Evolutionary conservation across 2,797 vertebrate genomes (phyloP).

Genomic region (Sparidentex hasta): DNA sequence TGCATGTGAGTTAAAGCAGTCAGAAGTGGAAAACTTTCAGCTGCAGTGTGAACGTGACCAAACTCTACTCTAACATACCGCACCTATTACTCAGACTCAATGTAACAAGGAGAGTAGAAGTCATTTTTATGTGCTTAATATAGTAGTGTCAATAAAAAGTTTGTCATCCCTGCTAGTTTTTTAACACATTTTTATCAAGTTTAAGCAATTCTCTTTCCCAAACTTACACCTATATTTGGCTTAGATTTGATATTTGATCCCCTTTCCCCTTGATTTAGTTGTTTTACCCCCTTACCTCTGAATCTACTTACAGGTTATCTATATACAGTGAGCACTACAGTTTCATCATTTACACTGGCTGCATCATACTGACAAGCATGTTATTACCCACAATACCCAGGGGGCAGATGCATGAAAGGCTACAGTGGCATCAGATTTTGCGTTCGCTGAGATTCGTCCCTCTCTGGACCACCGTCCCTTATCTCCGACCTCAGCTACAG

Average conservation of each 20-base stretch:
- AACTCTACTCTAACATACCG: not conserved
- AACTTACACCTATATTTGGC: not conserved
- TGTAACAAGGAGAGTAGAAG: not conserved
- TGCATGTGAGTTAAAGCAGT: not conserved
- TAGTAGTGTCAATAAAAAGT: not conserved
- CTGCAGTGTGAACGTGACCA: constrained; percentile 55
- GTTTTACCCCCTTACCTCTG: too few species aligned
- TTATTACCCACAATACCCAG: constrained; percentile 74
- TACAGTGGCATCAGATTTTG: constrained; percentile 64
- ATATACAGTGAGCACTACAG: not conserved
- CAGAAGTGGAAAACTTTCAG: constrained; percentile 20
- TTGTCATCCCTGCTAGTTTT: not conserved
- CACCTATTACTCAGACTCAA: not conserved
- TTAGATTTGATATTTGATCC: constrained; percentile 6
- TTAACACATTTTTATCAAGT: not conserved
- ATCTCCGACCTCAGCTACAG: constrained; percentile 3
- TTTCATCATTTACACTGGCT: constrained; percentile 63
- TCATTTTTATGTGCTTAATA: not conserved
- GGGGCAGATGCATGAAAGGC: constrained; percentile 47
- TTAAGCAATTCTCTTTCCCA: not conserved
- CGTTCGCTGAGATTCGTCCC: constrained; percentile 8
- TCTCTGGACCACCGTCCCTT: not conserved
- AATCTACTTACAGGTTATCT: too few species aligned
- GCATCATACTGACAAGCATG: constrained; percentile 86
- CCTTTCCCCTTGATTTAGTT: not conserved